A percentile compares a stretch with the other conserved stretches of the same genome.
These are phyloP conservation scores for Hermaeophaga mercurialis DNA, from an alignment of 2,888 invertebrate genomes.

Conservation along the genomic window DNA sequence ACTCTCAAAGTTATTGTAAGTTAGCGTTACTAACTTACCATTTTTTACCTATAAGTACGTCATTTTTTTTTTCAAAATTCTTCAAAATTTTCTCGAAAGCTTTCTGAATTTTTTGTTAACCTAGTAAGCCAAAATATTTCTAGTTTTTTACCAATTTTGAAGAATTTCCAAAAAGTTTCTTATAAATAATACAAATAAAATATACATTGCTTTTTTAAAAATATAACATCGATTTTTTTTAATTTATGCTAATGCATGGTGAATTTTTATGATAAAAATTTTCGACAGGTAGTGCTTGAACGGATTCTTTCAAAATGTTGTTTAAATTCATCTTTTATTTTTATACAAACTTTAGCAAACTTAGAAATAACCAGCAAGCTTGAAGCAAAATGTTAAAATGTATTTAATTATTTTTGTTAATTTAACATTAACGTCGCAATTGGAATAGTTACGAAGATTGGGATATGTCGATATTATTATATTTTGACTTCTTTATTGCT, in stretches of 20 bases:
- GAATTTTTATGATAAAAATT: slow-evolving; percentile 19
- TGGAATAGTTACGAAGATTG: slow-evolving; percentile 35
- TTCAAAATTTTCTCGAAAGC: slow-evolving; percentile 25
- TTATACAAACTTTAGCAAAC: slow-evolving; percentile 8
- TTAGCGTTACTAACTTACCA: slow-evolving; percentile 38
- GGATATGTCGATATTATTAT: slow-evolving; percentile 37
- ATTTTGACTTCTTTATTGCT: slow-evolving; percentile 50
- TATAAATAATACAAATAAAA: slow-evolving; percentile 35
- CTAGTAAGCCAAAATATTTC: slow-evolving; percentile 37
- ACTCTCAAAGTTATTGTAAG: slow-evolving; percentile 43
- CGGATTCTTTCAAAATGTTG: slow-evolving; percentile 15
- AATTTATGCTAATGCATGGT: slow-evolving; percentile 21
- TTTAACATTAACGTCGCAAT: slow-evolving; percentile 23
- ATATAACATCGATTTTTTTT: slow-evolving; percentile 29
- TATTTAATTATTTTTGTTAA: slow-evolving; percentile 18
- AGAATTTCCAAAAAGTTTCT: slow-evolving; percentile 16
- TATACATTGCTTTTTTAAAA: slow-evolving; percentile 37
- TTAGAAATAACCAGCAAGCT: slow-evolving; percentile 21
- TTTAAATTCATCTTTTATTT: slow-evolving; percentile 3
- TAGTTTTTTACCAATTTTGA: slow-evolving; percentile 25
- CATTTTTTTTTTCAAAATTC: slow-evolving; percentile 26
- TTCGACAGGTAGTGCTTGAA: slow-evolving; percentile 27
- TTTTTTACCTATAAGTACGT: slow-evolving; percentile 40
- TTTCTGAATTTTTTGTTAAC: slow-evolving; percentile 17
- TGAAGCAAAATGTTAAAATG: slow-evolving; percentile 25